A percentile compares a stretch with the other conserved stretches of the same genome.
phyloP scores from a whole-genome alignment of 2,113 vertebrate species.

The Hypanus sabinus region DNA sequence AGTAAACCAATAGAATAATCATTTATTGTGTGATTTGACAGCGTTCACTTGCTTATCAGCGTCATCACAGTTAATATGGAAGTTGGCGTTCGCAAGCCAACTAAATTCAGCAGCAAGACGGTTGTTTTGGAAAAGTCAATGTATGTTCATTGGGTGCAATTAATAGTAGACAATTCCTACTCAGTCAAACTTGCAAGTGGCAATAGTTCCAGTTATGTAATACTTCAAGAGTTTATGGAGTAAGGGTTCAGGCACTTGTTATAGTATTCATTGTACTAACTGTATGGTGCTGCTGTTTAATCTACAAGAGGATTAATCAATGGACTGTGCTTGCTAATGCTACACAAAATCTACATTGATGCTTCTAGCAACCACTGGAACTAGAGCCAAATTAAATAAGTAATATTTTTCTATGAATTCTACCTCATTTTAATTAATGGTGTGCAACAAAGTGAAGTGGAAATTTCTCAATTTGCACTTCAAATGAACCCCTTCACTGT shows the following conservation, averaged over 20 bases:
- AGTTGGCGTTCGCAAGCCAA: not conserved
- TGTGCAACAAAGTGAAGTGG: not conserved
- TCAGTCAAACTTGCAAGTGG: not conserved
- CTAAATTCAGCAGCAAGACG: not conserved
- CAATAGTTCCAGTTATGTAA: constrained; percentile 16
- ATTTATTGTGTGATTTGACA: not conserved
- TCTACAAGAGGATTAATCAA: constrained; percentile 25
- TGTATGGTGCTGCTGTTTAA: not conserved
- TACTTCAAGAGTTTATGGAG: not conserved
- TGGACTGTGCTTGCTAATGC: constrained; percentile 1
- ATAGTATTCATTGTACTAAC: constrained; percentile 6
- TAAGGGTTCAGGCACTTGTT: constrained; percentile 12
- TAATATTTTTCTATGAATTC: not conserved
- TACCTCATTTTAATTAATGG: constrained; percentile 20
- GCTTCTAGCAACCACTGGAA: not conserved
- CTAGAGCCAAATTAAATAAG: constrained; percentile 30
- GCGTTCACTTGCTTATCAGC: not conserved
- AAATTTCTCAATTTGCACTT: not conserved
- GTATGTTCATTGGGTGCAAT: constrained; percentile 3
- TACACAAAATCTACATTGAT: constrained; percentile 34
- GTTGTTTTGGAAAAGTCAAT: constrained; percentile 26
- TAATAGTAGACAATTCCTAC: constrained; percentile 6
- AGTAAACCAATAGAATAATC: not conserved
- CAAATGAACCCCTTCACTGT: not conserved
- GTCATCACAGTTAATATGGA: not conserved